Evolutionary conservation across 2,113 vertebrate genomes (phyloP).

Genomic region (Baryphthengus martii): DNA sequence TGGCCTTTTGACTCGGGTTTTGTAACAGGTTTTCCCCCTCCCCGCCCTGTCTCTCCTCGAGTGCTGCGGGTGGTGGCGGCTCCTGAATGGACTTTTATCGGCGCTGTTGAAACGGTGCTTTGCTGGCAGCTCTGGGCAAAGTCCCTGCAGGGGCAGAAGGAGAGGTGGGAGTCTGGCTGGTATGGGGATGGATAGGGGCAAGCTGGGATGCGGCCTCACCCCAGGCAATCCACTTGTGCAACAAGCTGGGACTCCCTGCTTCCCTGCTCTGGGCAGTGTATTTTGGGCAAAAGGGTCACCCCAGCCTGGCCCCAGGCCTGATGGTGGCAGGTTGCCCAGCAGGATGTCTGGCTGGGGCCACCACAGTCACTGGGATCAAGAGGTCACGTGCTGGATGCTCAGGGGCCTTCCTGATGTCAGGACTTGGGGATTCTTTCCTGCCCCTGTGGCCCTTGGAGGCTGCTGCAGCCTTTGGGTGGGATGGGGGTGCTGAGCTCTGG

Average conservation of each 20-base stretch:
- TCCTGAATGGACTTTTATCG: slow-evolving; percentile 36
- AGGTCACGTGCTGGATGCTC: background rate
- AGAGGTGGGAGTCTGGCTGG: background rate
- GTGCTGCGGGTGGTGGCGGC: background rate
- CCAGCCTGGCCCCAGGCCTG: background rate
- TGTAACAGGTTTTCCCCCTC: background rate
- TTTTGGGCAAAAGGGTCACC: background rate
- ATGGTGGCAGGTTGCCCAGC: background rate
- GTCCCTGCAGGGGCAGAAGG: background rate
- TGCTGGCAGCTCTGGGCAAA: slow-evolving; percentile 29
- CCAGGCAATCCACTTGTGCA: background rate
- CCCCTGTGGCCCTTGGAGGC: background rate
- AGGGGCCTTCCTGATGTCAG: background rate
- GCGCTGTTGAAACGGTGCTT: background rate
- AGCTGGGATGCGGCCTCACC: background rate
- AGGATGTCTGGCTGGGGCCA: background rate
- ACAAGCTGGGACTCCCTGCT: background rate
- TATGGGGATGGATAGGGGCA: background rate
- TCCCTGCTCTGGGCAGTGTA: background rate
- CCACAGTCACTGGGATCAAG: background rate
- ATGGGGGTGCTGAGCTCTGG: background rate
- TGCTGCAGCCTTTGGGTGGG: background rate
- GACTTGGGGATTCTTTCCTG: background rate
- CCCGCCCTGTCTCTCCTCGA: background rate
- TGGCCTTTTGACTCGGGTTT: background rate